Conservation (phyloP, 2,888 invertebrate genomes). For the Trichogramma evanescens region DNA sequence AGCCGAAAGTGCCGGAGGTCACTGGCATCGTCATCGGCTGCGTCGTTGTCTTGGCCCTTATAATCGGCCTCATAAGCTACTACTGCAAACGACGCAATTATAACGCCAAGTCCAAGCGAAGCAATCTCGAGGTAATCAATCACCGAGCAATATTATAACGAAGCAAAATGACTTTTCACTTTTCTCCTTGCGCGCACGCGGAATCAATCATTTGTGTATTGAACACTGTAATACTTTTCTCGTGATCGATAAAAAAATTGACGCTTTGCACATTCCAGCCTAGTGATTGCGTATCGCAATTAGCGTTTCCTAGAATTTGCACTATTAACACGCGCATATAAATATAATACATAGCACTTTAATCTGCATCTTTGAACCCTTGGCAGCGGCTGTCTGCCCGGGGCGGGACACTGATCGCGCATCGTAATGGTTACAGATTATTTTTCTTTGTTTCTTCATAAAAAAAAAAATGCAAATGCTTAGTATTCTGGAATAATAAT, state of each 20-base stretch:
- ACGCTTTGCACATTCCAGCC: too few relatives aligned
- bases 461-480: not conserved
- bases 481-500: not conserved
- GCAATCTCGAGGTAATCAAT: slow-evolving; percentile 31
- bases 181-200: not conserved
- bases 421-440: not conserved
- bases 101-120: slow-evolving; percentile 33
- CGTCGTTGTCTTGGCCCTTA: slow-evolving; percentile 30
- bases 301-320: too few relatives aligned
- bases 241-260: too few relatives aligned
- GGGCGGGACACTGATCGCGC: too few relatives aligned
- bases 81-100: slow-evolving; percentile 32
- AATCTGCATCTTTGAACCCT: too few relatives aligned
- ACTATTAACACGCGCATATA: too few relatives aligned
- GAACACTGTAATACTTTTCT: too few relatives aligned
- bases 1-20: slow-evolving; percentile 38
- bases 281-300: too few relatives aligned
- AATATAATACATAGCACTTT: too few relatives aligned
- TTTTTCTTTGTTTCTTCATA: not conserved
- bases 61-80: slow-evolving; percentile 30
- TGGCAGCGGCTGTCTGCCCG: too few relatives aligned
- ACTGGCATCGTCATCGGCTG: slow-evolving; percentile 36
- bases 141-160: not conserved
- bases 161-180: too few relatives aligned
- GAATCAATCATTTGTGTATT: not conserved